Percentiles rank a stretch among this genome's conserved stretches.
These are phyloP conservation scores for Agrochola lota DNA, from an alignment of 2,888 invertebrate genomes.

Conservation along the genomic window DNA sequence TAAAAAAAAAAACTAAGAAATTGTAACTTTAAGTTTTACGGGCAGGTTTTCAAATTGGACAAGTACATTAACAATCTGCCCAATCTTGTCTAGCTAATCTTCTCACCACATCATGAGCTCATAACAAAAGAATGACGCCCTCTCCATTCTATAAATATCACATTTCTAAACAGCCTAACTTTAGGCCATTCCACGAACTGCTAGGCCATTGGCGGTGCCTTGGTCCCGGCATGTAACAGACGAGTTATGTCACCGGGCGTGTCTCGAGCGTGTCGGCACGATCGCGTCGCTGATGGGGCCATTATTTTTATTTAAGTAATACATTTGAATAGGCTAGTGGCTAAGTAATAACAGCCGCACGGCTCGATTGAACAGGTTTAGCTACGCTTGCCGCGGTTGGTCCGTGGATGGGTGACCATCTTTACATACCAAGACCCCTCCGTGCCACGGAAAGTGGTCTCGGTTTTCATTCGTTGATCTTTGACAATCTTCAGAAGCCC, in stretches of 20 bases:
- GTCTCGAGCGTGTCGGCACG: slow-evolving; percentile 21
- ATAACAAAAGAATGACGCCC: background rate
- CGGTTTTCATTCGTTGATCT: no score
- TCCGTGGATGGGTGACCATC: no score
- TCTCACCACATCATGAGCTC: slow-evolving; percentile 13
- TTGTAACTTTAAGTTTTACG: no score
- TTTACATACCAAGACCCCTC: background rate
- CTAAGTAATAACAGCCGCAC: background rate
- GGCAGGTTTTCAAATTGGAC: no score
- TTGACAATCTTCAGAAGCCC: no score
- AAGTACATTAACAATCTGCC: no score
- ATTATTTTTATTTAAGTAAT: slow-evolving; percentile 13
- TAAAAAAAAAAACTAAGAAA: no score
- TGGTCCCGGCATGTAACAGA: slow-evolving; percentile 17
- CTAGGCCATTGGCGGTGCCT: slow-evolving; percentile 16
- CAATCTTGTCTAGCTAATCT: background rate
- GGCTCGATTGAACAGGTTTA: no score
- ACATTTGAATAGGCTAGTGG: background rate
- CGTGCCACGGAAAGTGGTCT: no score
- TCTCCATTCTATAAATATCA: slow-evolving; percentile 16
- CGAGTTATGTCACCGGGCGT: slow-evolving; percentile 51
- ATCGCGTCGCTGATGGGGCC: background rate
- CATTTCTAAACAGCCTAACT: slow-evolving; percentile 19
- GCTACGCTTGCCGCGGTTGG: background rate
- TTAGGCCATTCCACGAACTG: slow-evolving; percentile 13